Conservation (phyloP, 2,888 invertebrate species). For the Lucinisca nassula region DNA sequence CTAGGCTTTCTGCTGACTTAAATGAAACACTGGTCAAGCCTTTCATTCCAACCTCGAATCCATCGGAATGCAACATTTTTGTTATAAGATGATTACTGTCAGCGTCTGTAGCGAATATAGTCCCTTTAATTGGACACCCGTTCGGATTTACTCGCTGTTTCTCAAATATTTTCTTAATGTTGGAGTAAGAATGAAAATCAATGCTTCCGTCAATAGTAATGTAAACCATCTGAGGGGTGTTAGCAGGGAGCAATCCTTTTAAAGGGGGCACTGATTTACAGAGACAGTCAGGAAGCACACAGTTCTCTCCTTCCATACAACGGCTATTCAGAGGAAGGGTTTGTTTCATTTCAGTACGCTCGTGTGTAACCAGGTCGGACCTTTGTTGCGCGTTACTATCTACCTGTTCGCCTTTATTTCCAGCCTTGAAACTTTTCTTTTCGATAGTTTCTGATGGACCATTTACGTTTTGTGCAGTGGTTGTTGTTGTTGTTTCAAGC, state of each 20-base stretch:
- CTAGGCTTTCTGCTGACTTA: conserved; percentile 22
- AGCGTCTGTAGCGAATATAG: conserved; percentile 72
- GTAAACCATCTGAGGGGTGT: conserved; percentile 78
- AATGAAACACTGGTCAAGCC: conserved; percentile 62
- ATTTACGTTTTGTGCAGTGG: no score
- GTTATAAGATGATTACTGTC: conserved; percentile 73
- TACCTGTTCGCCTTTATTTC: no score
- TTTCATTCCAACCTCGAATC: conserved; percentile 74
- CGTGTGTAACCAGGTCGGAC: no score
- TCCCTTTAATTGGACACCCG: conserved; percentile 73
- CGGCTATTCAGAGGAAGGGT: background rate
- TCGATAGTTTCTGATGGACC: no score
- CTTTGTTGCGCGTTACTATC: no score
- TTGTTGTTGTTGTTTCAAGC: no score
- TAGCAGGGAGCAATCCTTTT: conserved; percentile 19
- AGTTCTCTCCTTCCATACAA: conserved; percentile 72
- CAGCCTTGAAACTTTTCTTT: no score
- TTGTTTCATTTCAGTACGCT: no score
- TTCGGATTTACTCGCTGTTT: conserved; percentile 71
- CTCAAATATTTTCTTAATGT: conserved; percentile 70
- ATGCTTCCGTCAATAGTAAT: conserved; percentile 77
- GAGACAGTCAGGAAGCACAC: conserved; percentile 71
- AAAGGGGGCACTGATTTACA: conserved; percentile 69
- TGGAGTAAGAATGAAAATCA: conserved; percentile 70
- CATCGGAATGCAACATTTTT: conserved; percentile 60